Evolutionary conservation across 1,140 invertebrate species (phyloP).

Genomic region (Planococcus citri): DNA sequence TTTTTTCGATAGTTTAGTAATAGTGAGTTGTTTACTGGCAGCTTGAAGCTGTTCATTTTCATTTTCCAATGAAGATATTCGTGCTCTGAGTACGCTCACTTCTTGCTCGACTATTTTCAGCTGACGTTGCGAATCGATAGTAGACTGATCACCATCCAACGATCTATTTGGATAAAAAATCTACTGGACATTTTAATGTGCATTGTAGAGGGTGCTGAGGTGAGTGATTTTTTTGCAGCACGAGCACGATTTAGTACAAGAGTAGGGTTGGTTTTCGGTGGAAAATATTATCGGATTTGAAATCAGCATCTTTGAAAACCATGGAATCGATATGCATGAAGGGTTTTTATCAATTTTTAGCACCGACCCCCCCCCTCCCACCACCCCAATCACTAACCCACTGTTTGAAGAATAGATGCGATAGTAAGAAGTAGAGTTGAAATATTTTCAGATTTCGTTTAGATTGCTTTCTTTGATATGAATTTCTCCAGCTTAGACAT

Average conservation of each 20-base stretch:
- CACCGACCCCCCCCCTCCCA: too few species aligned
- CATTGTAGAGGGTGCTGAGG: not conserved
- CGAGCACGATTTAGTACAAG: not conserved
- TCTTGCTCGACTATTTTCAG: slow-evolving; percentile 61
- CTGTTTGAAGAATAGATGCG: too few species aligned
- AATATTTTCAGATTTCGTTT: too few species aligned
- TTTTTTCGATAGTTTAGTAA: slow-evolving; percentile 38
- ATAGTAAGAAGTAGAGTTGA: too few species aligned
- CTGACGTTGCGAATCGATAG: slow-evolving; percentile 55
- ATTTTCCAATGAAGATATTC: slow-evolving; percentile 48
- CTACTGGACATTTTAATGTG: slow-evolving; percentile 10
- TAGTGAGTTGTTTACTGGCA: slow-evolving; percentile 55
- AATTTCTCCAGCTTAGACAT: too few species aligned
- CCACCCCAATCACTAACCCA: too few species aligned
- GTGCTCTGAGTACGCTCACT: slow-evolving; percentile 47
- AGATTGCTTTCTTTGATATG: too few species aligned
- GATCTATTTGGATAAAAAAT: slow-evolving; percentile 33
- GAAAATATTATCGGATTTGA: not conserved
- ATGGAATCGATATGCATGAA: too few species aligned
- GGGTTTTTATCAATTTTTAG: too few species aligned
- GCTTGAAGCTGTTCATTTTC: slow-evolving; percentile 59
- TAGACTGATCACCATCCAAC: slow-evolving; percentile 45
- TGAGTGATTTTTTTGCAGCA: not conserved
- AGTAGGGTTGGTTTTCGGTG: not conserved
- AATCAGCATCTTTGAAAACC: too few species aligned